phyloP scores from a whole-genome alignment of 2,888 invertebrate species.

The Drosophila melanocephala region DNA sequence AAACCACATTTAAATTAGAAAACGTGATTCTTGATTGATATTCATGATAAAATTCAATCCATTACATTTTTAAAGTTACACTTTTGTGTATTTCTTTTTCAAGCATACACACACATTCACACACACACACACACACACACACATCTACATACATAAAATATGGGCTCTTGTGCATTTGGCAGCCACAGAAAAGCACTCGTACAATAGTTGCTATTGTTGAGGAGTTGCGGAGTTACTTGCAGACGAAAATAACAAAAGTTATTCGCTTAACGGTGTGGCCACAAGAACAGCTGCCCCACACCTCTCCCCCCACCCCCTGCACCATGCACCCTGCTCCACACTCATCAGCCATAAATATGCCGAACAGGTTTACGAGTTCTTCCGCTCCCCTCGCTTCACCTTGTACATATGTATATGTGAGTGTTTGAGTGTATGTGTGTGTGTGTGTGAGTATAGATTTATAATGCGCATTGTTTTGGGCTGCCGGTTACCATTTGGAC shows the following conservation, averaged over 20 bases:
- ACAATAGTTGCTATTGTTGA: conserved; percentile 19
- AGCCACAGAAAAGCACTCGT: conserved; percentile 54
- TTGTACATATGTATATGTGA: neutral
- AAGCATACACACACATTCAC: neutral
- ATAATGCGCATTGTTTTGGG: conserved; percentile 44
- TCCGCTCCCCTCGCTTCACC: neutral
- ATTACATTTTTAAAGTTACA: neutral
- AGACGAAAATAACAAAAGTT: conserved; percentile 63
- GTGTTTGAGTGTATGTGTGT: neutral
- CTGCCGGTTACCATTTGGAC: conserved; percentile 56
- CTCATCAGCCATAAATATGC: conserved; percentile 41
- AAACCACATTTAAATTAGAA: neutral
- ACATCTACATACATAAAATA: neutral
- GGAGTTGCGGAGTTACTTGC: conserved; percentile 1
- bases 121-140: neutral
- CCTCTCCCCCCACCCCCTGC: neutral
- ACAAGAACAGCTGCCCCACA: conserved; percentile 14
- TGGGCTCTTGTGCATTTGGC: conserved; percentile 28
- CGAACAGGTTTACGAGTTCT: conserved; percentile 54
- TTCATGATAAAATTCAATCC: neutral
- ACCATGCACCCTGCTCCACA: neutral
- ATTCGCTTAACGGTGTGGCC: conserved; percentile 51
- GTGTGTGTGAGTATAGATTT: conserved; percentile 1
- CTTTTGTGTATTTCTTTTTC: neutral
- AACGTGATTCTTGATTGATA: neutral